A percentile compares a stretch with the other conserved stretches of the same genome.
phyloP scores from a whole-genome alignment of 2,888 invertebrate genomes.

The Pachydiplax longipennis region DNA sequence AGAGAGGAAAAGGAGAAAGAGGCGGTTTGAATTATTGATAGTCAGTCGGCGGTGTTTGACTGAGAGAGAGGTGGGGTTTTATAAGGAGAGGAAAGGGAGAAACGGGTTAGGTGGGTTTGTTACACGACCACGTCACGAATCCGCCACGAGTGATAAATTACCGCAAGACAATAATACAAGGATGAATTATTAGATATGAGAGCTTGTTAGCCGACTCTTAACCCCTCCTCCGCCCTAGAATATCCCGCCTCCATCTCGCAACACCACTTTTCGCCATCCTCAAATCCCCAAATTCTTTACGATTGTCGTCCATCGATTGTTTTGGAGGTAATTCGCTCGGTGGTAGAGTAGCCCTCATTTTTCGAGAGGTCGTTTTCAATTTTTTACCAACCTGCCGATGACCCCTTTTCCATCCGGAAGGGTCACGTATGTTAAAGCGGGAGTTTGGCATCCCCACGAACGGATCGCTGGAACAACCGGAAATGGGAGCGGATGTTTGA shows the following conservation, averaged over 20 bases:
- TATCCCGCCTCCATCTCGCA: neutral
- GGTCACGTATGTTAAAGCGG: neutral
- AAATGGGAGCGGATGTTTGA: neutral
- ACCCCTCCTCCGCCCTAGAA: neutral
- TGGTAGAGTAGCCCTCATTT: neutral
- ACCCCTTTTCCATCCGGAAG: neutral
- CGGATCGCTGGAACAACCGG: neutral
- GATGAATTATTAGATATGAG: constrained; percentile 45
- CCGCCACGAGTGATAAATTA: constrained; percentile 43
- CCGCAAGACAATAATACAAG: constrained; percentile 42
- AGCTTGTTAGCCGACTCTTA: constrained; percentile 40
- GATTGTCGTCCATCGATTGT: neutral
- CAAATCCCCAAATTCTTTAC: neutral
- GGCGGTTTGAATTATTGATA: constrained; percentile 45
- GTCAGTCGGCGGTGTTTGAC: constrained; percentile 42
- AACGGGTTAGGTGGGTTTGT: constrained; percentile 45
- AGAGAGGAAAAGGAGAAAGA: neutral
- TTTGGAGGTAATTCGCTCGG: neutral
- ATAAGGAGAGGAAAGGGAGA: constrained; percentile 3
- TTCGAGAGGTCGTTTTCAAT: neutral
- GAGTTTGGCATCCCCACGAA: neutral
- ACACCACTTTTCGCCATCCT: neutral
- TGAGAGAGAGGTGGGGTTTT: constrained; percentile 12
- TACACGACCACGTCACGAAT: constrained; percentile 38
- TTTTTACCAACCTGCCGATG: neutral